Evolutionary conservation across 2,888 invertebrate genomes (phyloP).

Genomic region (Ashinkailepas kermadecensis): DNA sequence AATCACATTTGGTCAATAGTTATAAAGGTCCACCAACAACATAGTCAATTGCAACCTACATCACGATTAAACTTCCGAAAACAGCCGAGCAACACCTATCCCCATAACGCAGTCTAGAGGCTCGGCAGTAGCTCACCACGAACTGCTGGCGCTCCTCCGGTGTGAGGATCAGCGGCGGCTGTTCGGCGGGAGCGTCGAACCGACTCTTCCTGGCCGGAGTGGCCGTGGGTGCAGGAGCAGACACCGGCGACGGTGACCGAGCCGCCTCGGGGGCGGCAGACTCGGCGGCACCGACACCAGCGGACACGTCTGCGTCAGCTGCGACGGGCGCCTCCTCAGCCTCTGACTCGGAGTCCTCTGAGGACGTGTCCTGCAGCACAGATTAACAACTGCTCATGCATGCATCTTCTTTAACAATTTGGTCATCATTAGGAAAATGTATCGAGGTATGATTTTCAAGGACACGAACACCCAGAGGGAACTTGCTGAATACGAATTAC

Average conservation of each 20-base stretch:
- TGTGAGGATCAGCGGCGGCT: not conserved
- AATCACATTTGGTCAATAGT: too few species aligned
- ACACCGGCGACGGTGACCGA: not conserved
- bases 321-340: not conserved
- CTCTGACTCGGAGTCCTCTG: not conserved
- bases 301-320: not conserved
- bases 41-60: too few species aligned
- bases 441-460: too few species aligned
- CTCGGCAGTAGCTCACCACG: not conserved
- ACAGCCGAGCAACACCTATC: too few species aligned
- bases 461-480: too few species aligned
- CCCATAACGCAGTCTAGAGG: too few species aligned
- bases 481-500: too few species aligned
- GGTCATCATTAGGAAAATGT: too few species aligned
- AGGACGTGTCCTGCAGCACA: not conserved
- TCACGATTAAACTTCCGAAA: too few species aligned
- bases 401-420: too few species aligned
- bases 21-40: too few species aligned
- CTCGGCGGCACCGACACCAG: not conserved
- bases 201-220: conserved; percentile 15
- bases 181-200: conserved; percentile 3
- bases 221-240: not conserved
- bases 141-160: conserved; percentile 6
- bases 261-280: not conserved
- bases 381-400: too few species aligned